Evolutionary conservation across 2,113 vertebrate species (phyloP).

Genomic region (Dromaius novaehollandiae): DNA sequence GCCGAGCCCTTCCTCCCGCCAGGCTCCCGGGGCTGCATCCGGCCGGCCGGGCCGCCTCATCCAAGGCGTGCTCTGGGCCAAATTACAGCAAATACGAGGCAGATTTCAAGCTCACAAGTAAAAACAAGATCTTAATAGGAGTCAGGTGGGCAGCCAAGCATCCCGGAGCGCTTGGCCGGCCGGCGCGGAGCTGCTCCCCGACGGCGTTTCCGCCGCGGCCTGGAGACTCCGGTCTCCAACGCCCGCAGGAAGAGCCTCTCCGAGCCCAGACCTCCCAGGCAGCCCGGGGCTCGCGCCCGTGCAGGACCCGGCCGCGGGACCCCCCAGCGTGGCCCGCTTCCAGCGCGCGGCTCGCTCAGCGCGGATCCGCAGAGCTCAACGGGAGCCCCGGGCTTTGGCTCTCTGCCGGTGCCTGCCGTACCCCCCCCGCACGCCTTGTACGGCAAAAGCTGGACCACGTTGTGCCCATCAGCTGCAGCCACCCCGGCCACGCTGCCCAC

Average conservation of each 20-base stretch:
- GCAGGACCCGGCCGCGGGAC: fast-evolving
- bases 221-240: neutral
- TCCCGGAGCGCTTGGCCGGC: neutral
- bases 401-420: neutral
- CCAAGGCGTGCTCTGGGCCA: constrained; percentile 25
- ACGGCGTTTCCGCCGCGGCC: neutral
- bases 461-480: too few relatives aligned
- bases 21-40: constrained; percentile 28
- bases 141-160: constrained; percentile 30
- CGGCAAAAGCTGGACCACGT: too few relatives aligned
- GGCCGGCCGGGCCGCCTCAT: constrained; percentile 17
- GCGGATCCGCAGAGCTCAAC: neutral
- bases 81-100: constrained; percentile 59
- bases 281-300: fast-evolving
- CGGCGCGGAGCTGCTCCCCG: fast-evolving
- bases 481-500: too few relatives aligned
- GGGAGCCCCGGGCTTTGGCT: neutral
- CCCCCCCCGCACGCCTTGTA: too few relatives aligned
- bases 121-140: constrained; percentile 48
- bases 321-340: neutral
- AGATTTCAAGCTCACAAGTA: constrained; percentile 37
- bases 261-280: neutral
- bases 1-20: neutral
- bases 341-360: neutral
- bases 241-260: neutral